These are phyloP conservation scores for Polia nebulosa DNA, from an alignment of 2,888 invertebrate genomes.

Conservation along the genomic window DNA sequence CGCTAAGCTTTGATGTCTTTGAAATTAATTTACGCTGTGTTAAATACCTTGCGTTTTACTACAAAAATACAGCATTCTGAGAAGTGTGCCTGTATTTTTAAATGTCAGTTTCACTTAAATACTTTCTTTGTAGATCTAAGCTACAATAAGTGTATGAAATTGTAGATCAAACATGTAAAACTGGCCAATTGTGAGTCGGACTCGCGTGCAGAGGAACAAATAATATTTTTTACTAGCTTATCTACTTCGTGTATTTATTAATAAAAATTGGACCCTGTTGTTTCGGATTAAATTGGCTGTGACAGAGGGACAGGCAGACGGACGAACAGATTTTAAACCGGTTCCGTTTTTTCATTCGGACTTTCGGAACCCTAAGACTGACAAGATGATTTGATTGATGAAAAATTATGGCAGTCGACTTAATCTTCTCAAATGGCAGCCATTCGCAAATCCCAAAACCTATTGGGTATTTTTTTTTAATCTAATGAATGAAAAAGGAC, in stretches of 20 bases:
- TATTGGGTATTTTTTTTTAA: background rate
- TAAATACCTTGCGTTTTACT: constrained; percentile 11
- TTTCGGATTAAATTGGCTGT: too few relatives aligned
- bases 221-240: too few relatives aligned
- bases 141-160: background rate
- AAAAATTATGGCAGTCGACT: background rate
- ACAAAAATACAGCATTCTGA: constrained; percentile 7
- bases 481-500: background rate
- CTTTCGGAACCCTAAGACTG: too few relatives aligned
- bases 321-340: too few relatives aligned
- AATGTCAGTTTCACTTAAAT: background rate
- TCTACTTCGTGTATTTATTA: too few relatives aligned
- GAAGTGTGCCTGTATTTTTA: background rate
- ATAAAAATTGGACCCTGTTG: too few relatives aligned
- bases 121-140: background rate
- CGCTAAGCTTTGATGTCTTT: constrained; percentile 45
- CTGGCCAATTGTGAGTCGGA: too few relatives aligned
- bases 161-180: too few relatives aligned
- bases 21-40: constrained; percentile 34
- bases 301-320: too few relatives aligned
- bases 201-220: too few relatives aligned
- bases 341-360: too few relatives aligned
- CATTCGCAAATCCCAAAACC: background rate
- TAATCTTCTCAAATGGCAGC: background rate
- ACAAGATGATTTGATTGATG: too few relatives aligned